A percentile compares a stretch with the other conserved stretches of the same genome.
These are phyloP conservation scores for Lithosia quadra DNA, from an alignment of 2,888 invertebrate genomes.

Conservation along the genomic window DNA sequence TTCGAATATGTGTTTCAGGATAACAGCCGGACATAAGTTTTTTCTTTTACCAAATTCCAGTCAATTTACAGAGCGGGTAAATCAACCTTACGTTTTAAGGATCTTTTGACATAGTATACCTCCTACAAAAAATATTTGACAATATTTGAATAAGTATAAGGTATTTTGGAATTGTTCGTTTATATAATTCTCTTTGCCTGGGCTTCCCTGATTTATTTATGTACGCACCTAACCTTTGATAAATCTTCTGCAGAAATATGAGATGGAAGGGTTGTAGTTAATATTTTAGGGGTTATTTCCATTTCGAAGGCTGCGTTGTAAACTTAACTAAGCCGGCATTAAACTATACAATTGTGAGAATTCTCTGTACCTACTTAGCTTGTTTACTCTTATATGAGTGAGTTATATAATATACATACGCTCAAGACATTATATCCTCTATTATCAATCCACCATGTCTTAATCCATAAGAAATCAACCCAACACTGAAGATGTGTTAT, in stretches of 20 bases:
- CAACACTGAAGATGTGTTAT: neutral
- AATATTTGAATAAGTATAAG: slow-evolving; percentile 13
- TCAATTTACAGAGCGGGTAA: no score
- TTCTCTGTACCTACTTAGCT: neutral
- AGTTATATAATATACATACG: neutral
- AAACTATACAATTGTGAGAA: neutral
- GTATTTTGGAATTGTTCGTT: slow-evolving; percentile 12
- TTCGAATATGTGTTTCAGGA: no score
- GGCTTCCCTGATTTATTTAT: slow-evolving; percentile 14
- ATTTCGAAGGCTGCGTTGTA: neutral
- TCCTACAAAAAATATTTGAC: slow-evolving; percentile 14
- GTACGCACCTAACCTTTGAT: slow-evolving; percentile 19
- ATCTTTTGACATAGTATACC: slow-evolving; percentile 1
- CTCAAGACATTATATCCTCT: neutral
- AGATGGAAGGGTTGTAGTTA: slow-evolving; percentile 15
- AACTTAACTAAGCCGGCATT: slow-evolving; percentile 2
- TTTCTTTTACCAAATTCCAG: no score
- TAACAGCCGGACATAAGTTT: no score
- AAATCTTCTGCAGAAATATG: slow-evolving; percentile 19
- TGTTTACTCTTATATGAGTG: neutral
- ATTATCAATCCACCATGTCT: no score
- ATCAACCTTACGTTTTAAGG: neutral
- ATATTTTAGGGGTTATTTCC: slow-evolving; percentile 19
- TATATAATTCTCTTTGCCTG: slow-evolving; percentile 21
- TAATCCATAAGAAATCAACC: neutral